Conservation (phyloP, 2,113 vertebrate genomes). For the Scytalopus superciliaris region DNA sequence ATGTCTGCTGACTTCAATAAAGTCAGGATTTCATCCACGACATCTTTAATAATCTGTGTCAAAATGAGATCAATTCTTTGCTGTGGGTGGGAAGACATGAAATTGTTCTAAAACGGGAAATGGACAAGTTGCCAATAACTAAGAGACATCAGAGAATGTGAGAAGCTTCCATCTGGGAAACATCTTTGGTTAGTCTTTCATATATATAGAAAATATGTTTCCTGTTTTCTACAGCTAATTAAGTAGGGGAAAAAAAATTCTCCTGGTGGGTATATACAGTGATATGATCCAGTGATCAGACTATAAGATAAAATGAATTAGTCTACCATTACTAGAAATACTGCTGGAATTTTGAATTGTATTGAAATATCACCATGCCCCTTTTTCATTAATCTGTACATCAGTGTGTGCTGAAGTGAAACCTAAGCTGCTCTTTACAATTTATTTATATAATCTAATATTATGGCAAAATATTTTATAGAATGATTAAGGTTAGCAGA, state of each 20-base stretch:
- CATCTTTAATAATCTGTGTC: constrained; percentile 52
- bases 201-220: constrained; percentile 12
- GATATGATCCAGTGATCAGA: background rate
- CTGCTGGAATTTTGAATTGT: background rate
- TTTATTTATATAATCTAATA: background rate
- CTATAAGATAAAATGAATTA: background rate
- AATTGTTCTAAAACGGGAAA: constrained; percentile 45
- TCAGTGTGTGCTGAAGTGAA: background rate
- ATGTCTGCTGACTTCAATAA: constrained; percentile 27
- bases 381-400: background rate
- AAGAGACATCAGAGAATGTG: constrained; percentile 5
- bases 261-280: background rate
- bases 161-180: constrained; percentile 33
- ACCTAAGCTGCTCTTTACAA: background rate
- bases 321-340: background rate
- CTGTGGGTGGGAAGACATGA: background rate
- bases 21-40: background rate
- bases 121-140: constrained; percentile 39
- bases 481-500: background rate
- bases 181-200: background rate
- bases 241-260: background rate
- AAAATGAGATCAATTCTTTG: constrained; percentile 35
- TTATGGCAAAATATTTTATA: background rate
- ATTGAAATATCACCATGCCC: background rate
- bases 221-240: constrained; percentile 39